Evolutionary conservation across 1,140 invertebrate species (phyloP), one percentile per base, ranked within the genome.

Genomic region (Cyclina sinensis): DNA sequence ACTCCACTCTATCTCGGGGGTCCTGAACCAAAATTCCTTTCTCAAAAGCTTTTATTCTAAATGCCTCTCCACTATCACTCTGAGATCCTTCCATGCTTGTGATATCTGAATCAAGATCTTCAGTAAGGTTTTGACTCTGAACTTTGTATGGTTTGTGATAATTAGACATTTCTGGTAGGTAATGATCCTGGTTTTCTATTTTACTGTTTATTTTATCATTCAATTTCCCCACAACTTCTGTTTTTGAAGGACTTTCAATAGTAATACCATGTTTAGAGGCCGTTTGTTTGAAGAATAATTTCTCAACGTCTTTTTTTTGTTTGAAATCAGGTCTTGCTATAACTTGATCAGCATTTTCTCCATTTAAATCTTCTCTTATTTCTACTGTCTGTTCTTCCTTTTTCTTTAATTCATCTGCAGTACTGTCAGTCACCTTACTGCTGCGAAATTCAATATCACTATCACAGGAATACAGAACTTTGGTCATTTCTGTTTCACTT

Each of bases 41-140:
- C 24, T n/a, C 30, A 14, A 51, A 62, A 21, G 84, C 84, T 48
- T 86, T 86, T 2, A 76, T 7, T 78, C 46, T 86, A 62, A 86
- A 86, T 43, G 84, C 70, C 16, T 86, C 84, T n/a, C 51, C 39
- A 46, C 43, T 14, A 78, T 86, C 84, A 78, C 84, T 78, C 30
- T 54, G 39, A 16, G 73, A 86, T n/a, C 73, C 43, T 16, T 78
- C 84, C 0, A 37, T 2, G 32, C 73, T 78, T 1, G 2, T 37
- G 9, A 30, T 48, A 18, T 43, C 84, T 27, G 32, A 78, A 65
- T 78, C 84, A 9, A 48, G 1, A 32, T 81, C 54, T 24, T 65
- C 54, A 62, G 79, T 51, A 9, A 76, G 51, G 1, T 30, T 74
- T 35, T 43, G 30, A 43, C 43, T 74, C 70, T 35, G 5, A 30